Conservation (phyloP, 1,140 invertebrate species). For the Rhizoglyphus robini region DNA sequence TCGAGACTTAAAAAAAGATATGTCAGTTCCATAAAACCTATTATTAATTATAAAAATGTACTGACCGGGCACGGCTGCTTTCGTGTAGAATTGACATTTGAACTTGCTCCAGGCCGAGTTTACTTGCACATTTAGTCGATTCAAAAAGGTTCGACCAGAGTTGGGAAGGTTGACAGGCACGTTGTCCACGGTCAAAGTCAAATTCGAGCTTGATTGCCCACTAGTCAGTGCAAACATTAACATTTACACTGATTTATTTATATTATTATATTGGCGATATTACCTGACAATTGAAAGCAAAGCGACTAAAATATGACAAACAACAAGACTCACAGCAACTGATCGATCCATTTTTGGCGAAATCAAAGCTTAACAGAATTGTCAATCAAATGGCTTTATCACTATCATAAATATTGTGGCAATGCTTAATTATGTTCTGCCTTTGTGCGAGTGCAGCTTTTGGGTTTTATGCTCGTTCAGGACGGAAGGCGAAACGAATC, state of each 20-base stretch:
- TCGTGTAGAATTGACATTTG: background rate
- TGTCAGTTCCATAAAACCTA: background rate
- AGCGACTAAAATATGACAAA: too few relatives aligned
- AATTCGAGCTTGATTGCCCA: background rate
- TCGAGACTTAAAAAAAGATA: background rate
- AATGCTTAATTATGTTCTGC: too few relatives aligned
- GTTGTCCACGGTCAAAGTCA: background rate
- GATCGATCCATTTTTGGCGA: too few relatives aligned
- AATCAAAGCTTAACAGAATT: too few relatives aligned
- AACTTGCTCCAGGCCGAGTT: background rate
- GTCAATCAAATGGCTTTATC: too few relatives aligned
- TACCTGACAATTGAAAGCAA: too few relatives aligned
- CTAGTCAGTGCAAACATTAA: background rate
- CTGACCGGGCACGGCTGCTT: slow-evolving; percentile 2
- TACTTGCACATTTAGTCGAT: background rate
- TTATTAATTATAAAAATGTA: background rate
- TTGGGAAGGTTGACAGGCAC: too few relatives aligned
- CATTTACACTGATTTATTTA: background rate
- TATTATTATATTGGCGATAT: background rate
- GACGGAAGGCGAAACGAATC: background rate
- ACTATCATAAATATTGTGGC: too few relatives aligned
- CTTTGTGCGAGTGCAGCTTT: too few relatives aligned
- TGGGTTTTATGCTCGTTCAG: background rate
- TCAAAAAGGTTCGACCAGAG: background rate
- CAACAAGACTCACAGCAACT: too few relatives aligned